Percentiles rank a stretch among this genome's conserved stretches.
Evolutionary conservation across 2,888 invertebrate species (phyloP).

Genomic region (Acleris cristana): DNA sequence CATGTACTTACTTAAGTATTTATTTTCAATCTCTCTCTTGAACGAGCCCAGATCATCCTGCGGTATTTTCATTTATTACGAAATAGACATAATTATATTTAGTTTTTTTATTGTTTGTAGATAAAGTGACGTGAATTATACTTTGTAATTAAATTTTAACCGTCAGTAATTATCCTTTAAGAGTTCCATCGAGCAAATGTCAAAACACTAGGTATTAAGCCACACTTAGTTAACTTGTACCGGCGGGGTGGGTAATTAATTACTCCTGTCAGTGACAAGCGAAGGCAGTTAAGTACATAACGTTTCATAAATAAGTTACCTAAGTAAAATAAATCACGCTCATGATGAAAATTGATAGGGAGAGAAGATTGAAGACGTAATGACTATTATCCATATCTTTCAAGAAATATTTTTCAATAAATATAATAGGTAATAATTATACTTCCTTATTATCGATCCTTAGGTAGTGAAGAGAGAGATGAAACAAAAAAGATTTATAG

Average conservation of each 20-base stretch:
- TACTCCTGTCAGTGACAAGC: constrained; percentile 75
- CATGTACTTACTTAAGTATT: too few relatives aligned
- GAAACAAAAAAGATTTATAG: too few relatives aligned
- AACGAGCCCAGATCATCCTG: too few relatives aligned
- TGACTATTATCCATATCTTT: neutral
- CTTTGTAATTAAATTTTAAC: neutral
- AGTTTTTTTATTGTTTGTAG: too few relatives aligned
- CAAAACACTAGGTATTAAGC: constrained; percentile 63
- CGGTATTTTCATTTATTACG: too few relatives aligned
- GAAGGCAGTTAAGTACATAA: constrained; percentile 61
- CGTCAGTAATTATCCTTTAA: neutral
- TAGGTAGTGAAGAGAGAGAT: too few relatives aligned
- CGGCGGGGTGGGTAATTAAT: constrained; percentile 71
- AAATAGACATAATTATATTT: too few relatives aligned
- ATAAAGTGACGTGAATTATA: too few relatives aligned
- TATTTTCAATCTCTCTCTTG: too few relatives aligned
- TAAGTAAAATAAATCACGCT: constrained; percentile 21
- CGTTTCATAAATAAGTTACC: constrained; percentile 63
- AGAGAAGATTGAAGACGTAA: constrained; percentile 2
- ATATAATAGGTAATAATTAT: too few relatives aligned
- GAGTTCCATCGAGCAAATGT: constrained; percentile 55
- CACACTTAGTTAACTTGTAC: constrained; percentile 73
- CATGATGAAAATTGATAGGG: constrained; percentile 20
- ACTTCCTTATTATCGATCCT: too few relatives aligned
- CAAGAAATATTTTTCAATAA: neutral